A percentile compares a stretch with the other conserved stretches of the same genome.
Conservation (phyloP, 2,888 invertebrate species). For the Archaeoteleia sp. region DNA sequence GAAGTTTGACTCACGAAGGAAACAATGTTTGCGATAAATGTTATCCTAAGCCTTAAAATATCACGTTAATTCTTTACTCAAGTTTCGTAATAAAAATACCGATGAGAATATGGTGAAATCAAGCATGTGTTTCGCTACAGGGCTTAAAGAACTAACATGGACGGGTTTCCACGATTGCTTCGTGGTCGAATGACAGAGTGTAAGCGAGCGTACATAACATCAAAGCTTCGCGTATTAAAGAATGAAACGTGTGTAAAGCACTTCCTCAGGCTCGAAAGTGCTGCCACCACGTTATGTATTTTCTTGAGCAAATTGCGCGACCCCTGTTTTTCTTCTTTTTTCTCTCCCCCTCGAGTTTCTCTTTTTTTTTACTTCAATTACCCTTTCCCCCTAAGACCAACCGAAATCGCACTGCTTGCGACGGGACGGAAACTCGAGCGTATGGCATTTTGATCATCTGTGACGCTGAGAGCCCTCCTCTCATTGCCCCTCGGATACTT, state of each 20-base stretch:
- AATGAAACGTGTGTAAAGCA: conserved; percentile 32
- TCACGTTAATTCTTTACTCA: not conserved
- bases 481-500: conserved; percentile 4
- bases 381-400: conserved; percentile 9
- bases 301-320: conserved; percentile 31
- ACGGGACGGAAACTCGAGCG: conserved; percentile 8
- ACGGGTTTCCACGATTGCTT: conserved; percentile 28
- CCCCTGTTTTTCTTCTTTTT: conserved; percentile 4
- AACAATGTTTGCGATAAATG: not conserved
- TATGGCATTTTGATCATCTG: conserved; percentile 20
- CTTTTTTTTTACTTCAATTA: conserved; percentile 33
- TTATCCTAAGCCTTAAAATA: not conserved
- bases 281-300: conserved; percentile 10
- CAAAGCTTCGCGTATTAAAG: conserved; percentile 28
- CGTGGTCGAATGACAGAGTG: conserved; percentile 40
- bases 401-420: conserved; percentile 2
- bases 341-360: conserved; percentile 13
- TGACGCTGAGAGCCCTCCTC: conserved; percentile 3
- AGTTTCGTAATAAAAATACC: conserved; percentile 19
- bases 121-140: conserved; percentile 35
- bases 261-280: conserved; percentile 44
- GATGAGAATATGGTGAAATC: conserved; percentile 31
- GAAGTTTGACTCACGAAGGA: too few species aligned
- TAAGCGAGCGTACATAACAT: conserved; percentile 38
- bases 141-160: conserved; percentile 26